A percentile compares a stretch with the other conserved stretches of the same genome.
These are phyloP conservation scores for Phylloscopus collybita DNA, from an alignment of 2,797 vertebrate species.

Conservation along the genomic window DNA sequence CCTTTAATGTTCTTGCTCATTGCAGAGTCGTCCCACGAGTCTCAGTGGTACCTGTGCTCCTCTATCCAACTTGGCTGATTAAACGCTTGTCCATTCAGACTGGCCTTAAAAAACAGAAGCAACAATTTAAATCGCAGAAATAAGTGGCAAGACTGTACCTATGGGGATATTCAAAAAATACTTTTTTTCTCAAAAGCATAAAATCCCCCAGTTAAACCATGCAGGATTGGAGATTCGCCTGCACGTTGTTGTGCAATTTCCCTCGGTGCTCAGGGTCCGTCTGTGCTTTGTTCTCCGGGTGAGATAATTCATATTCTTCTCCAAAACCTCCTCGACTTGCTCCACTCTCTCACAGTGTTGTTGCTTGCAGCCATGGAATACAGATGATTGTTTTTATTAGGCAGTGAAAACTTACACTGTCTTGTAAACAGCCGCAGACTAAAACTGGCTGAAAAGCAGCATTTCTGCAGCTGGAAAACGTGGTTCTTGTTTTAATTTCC, in stretches of 20 bases:
- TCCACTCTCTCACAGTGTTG: not conserved
- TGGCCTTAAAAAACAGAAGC: not conserved
- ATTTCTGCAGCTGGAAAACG: not conserved
- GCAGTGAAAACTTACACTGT: not conserved
- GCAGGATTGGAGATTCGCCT: not conserved
- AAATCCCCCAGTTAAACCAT: not conserved
- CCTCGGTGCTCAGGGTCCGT: not conserved
- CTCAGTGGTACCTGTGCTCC: not conserved
- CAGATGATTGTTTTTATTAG: conserved; percentile 42
- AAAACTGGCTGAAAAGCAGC: not conserved
- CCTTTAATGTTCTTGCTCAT: not conserved
- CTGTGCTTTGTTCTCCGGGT: not conserved
- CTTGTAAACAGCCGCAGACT: conserved; percentile 17
- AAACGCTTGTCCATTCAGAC: not conserved
- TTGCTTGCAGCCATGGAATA: conserved; percentile 33
- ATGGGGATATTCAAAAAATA: not conserved
- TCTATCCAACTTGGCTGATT: not conserved
- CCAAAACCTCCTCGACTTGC: not conserved
- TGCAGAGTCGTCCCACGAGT: not conserved
- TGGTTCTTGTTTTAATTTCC: not conserved
- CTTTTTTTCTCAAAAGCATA: not conserved
- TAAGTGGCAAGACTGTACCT: not conserved
- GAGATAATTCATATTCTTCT: conserved; percentile 37
- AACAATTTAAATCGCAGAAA: not conserved
- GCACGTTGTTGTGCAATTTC: not conserved